These are phyloP conservation scores for Psittacus erithacus DNA, from an alignment of 2,113 vertebrate genomes.

Conservation along the genomic window DNA sequence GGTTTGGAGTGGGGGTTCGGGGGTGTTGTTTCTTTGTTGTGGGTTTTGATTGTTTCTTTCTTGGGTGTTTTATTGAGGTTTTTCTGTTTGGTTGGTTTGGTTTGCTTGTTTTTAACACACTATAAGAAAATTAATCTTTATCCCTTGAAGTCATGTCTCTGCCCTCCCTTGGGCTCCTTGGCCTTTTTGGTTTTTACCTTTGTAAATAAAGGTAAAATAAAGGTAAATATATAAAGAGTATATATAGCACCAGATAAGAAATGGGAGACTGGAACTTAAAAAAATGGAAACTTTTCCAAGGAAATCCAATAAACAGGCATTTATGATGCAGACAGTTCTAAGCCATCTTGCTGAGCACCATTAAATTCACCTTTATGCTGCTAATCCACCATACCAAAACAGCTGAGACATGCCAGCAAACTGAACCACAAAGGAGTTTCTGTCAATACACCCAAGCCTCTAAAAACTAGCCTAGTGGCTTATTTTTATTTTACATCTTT, in stretches of 20 bases:
- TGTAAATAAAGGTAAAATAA: not conserved
- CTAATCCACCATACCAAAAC: not conserved
- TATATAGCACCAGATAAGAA: not conserved
- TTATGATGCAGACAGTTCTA: not conserved
- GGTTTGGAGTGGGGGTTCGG: not conserved
- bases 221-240: not conserved
- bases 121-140: not conserved
- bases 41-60: not conserved
- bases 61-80: not conserved
- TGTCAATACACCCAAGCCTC: not conserved
- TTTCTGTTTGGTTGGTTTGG: not conserved
- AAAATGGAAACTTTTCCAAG: not conserved
- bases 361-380: not conserved
- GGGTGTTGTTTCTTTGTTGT: not conserved
- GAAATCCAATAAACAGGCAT: not conserved
- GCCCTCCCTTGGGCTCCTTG: not conserved
- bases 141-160: not conserved
- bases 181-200: not conserved
- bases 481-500: not conserved
- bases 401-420: not conserved
- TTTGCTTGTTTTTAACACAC: not conserved
- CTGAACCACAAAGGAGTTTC: not conserved
- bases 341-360: not conserved
- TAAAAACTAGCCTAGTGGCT: not conserved
- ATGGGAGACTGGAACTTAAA: not conserved